A percentile compares a stretch with the other conserved stretches of the same genome.
Evolutionary conservation across 53 echinoderm and acorn worm genomes (phyloP).

Genomic region (Zoroaster sp.): DNA sequence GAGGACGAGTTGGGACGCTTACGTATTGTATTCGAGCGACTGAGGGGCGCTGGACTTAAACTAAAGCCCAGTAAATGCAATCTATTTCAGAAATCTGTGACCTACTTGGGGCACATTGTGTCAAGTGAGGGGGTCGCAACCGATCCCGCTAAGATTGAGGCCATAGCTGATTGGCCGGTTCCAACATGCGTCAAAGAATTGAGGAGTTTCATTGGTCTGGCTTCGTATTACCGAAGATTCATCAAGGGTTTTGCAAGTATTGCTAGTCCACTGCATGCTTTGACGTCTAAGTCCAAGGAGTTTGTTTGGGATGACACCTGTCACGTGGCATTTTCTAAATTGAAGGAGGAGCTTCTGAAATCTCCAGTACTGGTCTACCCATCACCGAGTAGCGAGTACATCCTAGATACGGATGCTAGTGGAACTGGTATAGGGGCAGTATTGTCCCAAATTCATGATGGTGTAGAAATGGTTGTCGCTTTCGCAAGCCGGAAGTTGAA

Average conservation of each 20-base stretch:
- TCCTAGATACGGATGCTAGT: too few relatives aligned
- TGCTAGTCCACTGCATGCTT: neutral
- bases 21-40: neutral
- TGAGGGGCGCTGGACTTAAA: neutral
- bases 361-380: too few relatives aligned
- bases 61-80: neutral
- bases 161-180: neutral
- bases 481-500: too few relatives aligned
- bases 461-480: neutral
- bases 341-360: too few relatives aligned
- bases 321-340: neutral
- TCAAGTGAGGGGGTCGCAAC: neutral
- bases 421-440: too few relatives aligned
- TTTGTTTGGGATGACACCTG: neutral
- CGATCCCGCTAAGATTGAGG: neutral
- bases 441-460: neutral
- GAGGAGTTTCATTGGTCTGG: constrained; percentile 9
- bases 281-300: neutral
- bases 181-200: neutral
- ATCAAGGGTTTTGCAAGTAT: neutral
- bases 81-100: too few relatives aligned
- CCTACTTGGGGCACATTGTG: neutral
- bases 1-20: neutral
- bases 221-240: neutral
- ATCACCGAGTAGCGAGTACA: too few relatives aligned